Percentiles rank a stretch among this genome's conserved stretches.
Conservation (phyloP, 2,888 invertebrate genomes). For the Leucophora obtusa region DNA sequence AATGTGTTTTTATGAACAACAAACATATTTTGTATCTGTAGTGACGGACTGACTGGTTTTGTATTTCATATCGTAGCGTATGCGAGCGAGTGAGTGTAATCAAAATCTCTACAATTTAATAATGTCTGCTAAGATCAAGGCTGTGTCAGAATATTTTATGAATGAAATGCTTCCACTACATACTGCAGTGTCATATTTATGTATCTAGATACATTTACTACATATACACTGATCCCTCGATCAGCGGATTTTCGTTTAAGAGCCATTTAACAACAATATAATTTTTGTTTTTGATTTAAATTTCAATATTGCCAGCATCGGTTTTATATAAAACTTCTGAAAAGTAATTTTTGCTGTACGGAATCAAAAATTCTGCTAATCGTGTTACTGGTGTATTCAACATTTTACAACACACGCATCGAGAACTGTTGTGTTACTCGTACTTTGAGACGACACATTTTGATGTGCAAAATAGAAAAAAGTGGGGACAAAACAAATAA, state of each 20-base stretch:
- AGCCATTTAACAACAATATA: too few relatives aligned
- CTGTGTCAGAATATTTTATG: conserved; percentile 50
- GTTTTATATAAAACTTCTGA: too few relatives aligned
- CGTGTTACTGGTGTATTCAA: too few relatives aligned
- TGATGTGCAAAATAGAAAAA: neutral
- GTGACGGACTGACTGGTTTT: conserved; percentile 5
- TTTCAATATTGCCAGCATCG: too few relatives aligned
- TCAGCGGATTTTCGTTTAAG: too few relatives aligned
- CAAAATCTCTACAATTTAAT: conserved; percentile 25
- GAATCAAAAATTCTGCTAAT: too few relatives aligned
- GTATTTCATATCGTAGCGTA: conserved; percentile 17
- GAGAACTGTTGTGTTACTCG: neutral
- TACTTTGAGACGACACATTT: conserved; percentile 4
- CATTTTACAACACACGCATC: neutral
- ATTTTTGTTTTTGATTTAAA: too few relatives aligned
- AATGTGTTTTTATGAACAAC: neutral
- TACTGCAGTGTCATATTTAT: too few relatives aligned
- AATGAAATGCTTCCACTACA: conserved; percentile 19
- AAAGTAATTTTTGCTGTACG: too few relatives aligned
- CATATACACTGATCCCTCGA: too few relatives aligned
- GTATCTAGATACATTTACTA: too few relatives aligned
- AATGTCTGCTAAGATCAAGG: conserved; percentile 58
- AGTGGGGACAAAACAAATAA: neutral
- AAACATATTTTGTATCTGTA: conserved; percentile 4
- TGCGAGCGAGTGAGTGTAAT: conserved; percentile 14